phyloP scores from a whole-genome alignment of 2,113 vertebrate genomes.

The Takifugu bimaculatus region DNA sequence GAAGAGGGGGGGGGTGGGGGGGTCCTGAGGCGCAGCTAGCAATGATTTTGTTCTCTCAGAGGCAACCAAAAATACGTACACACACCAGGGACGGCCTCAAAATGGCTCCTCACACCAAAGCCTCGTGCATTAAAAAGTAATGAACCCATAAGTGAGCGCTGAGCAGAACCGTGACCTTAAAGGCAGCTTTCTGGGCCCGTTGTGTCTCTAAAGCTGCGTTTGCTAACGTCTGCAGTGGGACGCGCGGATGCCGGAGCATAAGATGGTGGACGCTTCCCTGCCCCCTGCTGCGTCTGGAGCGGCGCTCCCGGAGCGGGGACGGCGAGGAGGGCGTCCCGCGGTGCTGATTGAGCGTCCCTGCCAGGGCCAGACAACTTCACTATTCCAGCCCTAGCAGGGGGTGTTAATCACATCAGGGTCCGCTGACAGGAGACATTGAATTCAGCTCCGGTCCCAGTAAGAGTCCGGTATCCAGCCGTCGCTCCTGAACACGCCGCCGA shows the following conservation, averaged over 20 bases:
- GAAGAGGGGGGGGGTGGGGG: constrained; percentile 29
- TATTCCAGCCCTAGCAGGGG: constrained; percentile 72
- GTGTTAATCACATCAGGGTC: constrained; percentile 77
- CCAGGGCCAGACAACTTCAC: constrained; percentile 72
- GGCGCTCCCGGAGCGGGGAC: constrained; percentile 53
- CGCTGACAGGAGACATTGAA: constrained; percentile 75
- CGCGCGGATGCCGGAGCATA: constrained; percentile 38
- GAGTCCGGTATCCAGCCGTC: constrained; percentile 67
- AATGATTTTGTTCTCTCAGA: constrained; percentile 49
- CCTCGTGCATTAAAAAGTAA: constrained; percentile 27
- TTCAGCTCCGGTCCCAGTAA: constrained; percentile 70
- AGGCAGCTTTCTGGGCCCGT: constrained; percentile 14
- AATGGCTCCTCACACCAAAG: constrained; percentile 38
- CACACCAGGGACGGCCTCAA: constrained; percentile 24
- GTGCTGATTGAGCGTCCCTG: constrained; percentile 63
- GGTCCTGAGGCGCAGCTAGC: constrained; percentile 36
- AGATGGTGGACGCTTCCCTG: constrained; percentile 52
- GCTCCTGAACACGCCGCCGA: constrained; percentile 61
- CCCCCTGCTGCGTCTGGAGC: constrained; percentile 60
- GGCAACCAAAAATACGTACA: constrained; percentile 45
- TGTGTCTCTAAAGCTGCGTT: neutral
- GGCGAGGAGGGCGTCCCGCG: constrained; percentile 58
- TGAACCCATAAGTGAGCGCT: constrained; percentile 27
- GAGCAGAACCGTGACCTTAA: constrained; percentile 33
- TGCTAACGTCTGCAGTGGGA: constrained; percentile 12